Evolutionary conservation across 2,888 invertebrate genomes (phyloP), one percentile per base, ranked within the genome.

Genomic region (Macaria notata): DNA sequence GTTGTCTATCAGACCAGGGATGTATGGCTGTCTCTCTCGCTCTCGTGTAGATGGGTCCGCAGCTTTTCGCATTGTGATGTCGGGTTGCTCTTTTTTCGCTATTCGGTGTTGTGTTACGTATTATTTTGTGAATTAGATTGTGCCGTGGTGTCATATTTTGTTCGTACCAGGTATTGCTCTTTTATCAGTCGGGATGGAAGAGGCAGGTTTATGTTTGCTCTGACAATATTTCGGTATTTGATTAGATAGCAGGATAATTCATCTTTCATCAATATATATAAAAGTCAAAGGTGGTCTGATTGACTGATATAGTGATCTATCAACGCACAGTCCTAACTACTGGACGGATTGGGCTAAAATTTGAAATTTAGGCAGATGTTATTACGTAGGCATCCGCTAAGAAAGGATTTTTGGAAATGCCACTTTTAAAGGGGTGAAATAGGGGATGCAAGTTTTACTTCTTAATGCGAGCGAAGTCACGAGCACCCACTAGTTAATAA

Each of bases 121-220:
- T 90, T 88, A 90, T 90, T 91, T 90, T 79, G 84, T 90, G 89
- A 89, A 90, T 91, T 89, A 88, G 89, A 90, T 88, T 88, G 84
- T 86, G 79, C 73, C 70, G 74, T 63, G 86, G 88, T 90, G 84
- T 91, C 89, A 83, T 80, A 84, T 88, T 89, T 74, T 82, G 75
- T 73, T 80, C 66, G 78, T 86, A 83, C 81, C 80, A 76, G 84
- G 77, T 68, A 70, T 61, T 77, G 72, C 67, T 73, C 71, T 76
- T 79, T 75, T 73, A 75, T 64, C 71, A 73, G 50, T 7, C 44
- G 19, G 80, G 81, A 83, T 74, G 72, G 70, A 71, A 75, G 65
- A 65, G 70, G 80, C 88, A 86, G 86, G 86, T 88, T 84, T 33
- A 51, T 59, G 46, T 53, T 53, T 33, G n/a, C 43, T 39, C 39